phyloP scores from a whole-genome alignment of 2,888 invertebrate genomes.

The Augiades crinisus region DNA sequence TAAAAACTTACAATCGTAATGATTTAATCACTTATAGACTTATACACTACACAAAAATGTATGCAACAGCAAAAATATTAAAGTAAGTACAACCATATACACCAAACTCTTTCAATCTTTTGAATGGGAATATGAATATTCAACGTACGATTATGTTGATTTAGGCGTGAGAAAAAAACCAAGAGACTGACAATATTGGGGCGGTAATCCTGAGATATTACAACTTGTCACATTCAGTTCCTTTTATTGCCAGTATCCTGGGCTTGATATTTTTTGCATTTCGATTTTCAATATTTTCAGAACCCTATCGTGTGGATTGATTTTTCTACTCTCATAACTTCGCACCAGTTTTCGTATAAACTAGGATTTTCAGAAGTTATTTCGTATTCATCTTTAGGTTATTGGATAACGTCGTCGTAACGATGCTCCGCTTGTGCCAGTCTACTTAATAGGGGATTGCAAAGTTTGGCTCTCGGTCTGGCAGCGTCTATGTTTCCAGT shows the following conservation, averaged over 20 bases:
- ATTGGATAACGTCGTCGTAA: slow-evolving; percentile 23
- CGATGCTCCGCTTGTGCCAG: slow-evolving; percentile 26
- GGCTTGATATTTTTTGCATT: slow-evolving; percentile 37
- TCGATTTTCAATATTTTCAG: neutral
- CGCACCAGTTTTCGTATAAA: neutral
- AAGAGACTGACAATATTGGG: slow-evolving; percentile 63
- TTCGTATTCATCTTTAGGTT: neutral
- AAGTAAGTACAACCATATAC: neutral
- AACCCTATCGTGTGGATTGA: neutral
- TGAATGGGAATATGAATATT: slow-evolving; percentile 52
- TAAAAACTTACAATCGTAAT: too few relatives aligned
- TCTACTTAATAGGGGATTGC: slow-evolving; percentile 39
- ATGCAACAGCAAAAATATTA: neutral
- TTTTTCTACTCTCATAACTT: neutral
- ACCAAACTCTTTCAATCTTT: slow-evolving; percentile 31
- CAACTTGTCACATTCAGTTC: slow-evolving; percentile 52
- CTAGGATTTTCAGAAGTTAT: neutral
- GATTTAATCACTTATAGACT: too few relatives aligned
- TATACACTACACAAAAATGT: too few relatives aligned
- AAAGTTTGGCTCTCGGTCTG: slow-evolving; percentile 50
- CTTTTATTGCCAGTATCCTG: slow-evolving; percentile 55
- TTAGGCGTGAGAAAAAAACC: slow-evolving; percentile 60
- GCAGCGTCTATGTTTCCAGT: slow-evolving; percentile 47
- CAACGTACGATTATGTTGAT: slow-evolving; percentile 66
- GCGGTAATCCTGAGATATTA: slow-evolving; percentile 74